Base-by-base conservation (phyloP, 2,113 vertebrate genomes). In the Oryzias melastigma region DNA sequence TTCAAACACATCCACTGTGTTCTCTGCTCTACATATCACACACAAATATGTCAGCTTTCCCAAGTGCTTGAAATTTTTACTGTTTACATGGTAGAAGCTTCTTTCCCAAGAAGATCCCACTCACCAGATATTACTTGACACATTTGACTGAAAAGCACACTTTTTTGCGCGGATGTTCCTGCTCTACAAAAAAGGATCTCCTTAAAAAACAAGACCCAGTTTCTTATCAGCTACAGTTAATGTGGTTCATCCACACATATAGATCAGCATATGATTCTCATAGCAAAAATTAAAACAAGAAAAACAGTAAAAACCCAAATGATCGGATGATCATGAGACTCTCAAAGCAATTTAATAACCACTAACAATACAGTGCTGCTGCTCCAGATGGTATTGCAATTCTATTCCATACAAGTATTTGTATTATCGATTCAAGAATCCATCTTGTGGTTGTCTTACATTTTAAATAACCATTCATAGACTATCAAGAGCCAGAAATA, bases 1-100 rank as follows among this genome's bases (percentile, higher is more conserved):
- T 81, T 83, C 77, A 86, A 81, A 89, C 85, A 89, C 86, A 85
- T 82, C 61, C 68, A 66, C 81, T 65, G 71, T 83, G 78, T 81
- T 84, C 80, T 73, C 68, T 49, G 0, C 44, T 73, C 78, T 54
- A 64, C 74, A 54, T 18, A 62, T 73, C 79, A 49, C 71, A 79
- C 79, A 68, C 63, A 80, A 54, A 77, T 72, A 68, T 51, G 73
- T 77, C 62, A 56, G 76, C 71, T 79, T 82, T 89, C 77, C 82
- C 82, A 80, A 77, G 75, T 77, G 77, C 75, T 52, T 65, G 82
- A 83, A 80, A 86, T 85, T 86, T 90, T 91, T 67, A 57, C 57
- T 88, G 78, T 81, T 66, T 84, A 81, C 73, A 71, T 55, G 84
- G 81, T 59, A 90, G 75, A 75, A 60, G 61, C 68, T 55, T 63